phyloP scores from a whole-genome alignment of 2,888 invertebrate species.

The Tipula unca region DNA sequence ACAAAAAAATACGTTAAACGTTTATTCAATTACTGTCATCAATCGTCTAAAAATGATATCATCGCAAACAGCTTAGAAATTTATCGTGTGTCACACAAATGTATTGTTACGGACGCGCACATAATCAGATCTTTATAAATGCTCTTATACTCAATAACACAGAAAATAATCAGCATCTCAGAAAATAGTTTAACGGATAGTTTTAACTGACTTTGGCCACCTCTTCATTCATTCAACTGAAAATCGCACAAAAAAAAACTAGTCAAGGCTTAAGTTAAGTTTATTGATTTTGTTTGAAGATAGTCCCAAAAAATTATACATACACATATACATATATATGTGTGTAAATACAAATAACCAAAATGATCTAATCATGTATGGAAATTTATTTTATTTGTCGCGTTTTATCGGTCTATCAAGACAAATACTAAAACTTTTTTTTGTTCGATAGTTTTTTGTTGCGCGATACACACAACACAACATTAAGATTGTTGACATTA shows the following conservation, averaged over 20 bases:
- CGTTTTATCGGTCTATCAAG: background rate
- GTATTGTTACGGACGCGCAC: background rate
- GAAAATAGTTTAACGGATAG: background rate
- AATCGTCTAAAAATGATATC: background rate
- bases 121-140: background rate
- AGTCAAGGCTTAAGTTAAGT: background rate
- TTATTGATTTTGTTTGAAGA: background rate
- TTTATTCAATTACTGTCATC: background rate
- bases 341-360: no score
- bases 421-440: background rate
- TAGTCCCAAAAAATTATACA: background rate
- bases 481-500: no score
- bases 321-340: no score
- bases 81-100: background rate
- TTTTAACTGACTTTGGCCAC: background rate
- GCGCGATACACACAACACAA: background rate
- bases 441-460: no score
- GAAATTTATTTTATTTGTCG: background rate
- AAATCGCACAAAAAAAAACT: background rate
- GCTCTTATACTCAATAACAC: background rate
- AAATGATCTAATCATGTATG: constrained; percentile 3
- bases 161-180: background rate
- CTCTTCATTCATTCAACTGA: background rate
- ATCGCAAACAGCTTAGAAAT: background rate
- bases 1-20: background rate